These are phyloP conservation scores for Antigone vipio DNA, from an alignment of 2,113 vertebrate species.

Conservation along the genomic window DNA sequence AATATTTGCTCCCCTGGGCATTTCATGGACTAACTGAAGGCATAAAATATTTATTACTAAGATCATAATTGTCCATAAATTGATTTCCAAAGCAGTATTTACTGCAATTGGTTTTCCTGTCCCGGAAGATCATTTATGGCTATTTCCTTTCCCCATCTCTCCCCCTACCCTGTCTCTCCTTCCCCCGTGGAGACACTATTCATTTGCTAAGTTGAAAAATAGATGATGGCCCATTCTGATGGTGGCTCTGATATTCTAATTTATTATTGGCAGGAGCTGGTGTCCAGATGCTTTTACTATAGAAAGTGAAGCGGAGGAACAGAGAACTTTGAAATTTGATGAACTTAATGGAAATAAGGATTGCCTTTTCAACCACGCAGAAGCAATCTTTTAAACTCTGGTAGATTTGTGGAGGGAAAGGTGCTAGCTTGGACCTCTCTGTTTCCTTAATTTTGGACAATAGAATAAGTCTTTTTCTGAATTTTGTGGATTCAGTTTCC, in stretches of 20 bases:
- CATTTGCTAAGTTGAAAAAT: not conserved
- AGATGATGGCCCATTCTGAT: not conserved
- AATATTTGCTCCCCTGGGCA: not conserved
- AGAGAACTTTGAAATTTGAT: not conserved
- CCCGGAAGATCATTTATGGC: not conserved
- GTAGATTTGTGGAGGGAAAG: not conserved
- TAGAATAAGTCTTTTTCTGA: not conserved
- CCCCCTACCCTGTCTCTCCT: not conserved
- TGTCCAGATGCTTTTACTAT: not conserved
- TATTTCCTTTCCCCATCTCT: not conserved
- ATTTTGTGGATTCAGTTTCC: not conserved
- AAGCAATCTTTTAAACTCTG: not conserved
- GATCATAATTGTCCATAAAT: slow-evolving; percentile 23
- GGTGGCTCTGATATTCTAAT: not conserved
- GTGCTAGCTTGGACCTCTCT: not conserved
- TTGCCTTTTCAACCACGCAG: not conserved
- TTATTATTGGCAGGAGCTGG: not conserved
- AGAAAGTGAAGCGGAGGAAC: not conserved
- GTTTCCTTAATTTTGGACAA: not conserved
- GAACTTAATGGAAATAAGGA: not conserved
- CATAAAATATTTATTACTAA: not conserved
- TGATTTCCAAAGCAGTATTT: slow-evolving; percentile 44
- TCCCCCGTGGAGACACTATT: not conserved
- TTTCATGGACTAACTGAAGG: not conserved
- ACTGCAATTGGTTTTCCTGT: slow-evolving; percentile 19